phyloP scores from a whole-genome alignment of 1,140 invertebrate species.

The Nebria ingens region DNA sequence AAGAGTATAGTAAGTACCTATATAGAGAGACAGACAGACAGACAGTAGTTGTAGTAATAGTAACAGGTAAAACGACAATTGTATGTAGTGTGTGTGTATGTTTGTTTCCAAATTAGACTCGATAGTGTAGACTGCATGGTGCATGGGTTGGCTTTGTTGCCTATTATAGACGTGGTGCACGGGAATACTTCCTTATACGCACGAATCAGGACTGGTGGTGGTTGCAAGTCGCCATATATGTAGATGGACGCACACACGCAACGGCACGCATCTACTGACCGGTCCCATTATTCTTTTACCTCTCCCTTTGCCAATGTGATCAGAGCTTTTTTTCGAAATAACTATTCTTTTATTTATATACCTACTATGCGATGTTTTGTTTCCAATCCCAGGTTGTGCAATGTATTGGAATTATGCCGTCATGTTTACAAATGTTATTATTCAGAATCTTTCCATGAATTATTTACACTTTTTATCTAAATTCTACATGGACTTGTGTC shows the following conservation, averaged over 20 bases:
- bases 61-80: conserved; percentile 27
- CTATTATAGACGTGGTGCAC: conserved; percentile 34
- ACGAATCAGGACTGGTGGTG: conserved; percentile 25
- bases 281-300: conserved; percentile 15
- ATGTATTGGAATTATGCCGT: no score
- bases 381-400: no score
- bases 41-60: conserved; percentile 23
- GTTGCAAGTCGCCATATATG: conserved; percentile 25
- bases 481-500: no score
- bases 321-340: no score
- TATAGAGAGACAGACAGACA: no score
- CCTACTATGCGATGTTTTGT: no score
- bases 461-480: no score
- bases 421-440: no score
- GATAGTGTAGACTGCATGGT: conserved; percentile 34
- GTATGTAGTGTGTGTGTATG: conserved; percentile 31
- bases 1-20: no score
- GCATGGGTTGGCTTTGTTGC: no score
- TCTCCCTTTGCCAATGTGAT: conserved; percentile 18
- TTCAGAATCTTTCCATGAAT: no score
- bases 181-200: conserved; percentile 8
- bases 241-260: conserved; percentile 26
- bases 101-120: conserved; percentile 35
- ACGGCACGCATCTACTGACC: conserved; percentile 25
- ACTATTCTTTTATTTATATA: no score